Base-by-base conservation (phyloP, 2,888 invertebrate species). In the Leptogaster cylindrica region DNA sequence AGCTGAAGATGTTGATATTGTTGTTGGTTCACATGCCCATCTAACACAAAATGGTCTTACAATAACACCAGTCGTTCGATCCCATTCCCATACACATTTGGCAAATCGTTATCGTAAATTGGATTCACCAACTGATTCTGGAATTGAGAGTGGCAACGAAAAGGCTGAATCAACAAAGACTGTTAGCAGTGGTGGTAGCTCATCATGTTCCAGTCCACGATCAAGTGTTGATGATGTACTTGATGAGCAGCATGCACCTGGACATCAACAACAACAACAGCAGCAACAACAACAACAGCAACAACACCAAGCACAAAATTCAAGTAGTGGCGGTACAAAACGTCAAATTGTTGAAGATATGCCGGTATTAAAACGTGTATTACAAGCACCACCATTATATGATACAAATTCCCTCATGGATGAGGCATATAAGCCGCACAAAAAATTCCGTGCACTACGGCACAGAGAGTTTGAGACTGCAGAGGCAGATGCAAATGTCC, bases 361-460 rank as follows among this genome's bases (percentile, higher is more conserved):
- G 95, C 95, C 95, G 2, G 95, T 95, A 73, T 83, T 96, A 74
- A 95, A 95, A 79, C 87, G 95, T 63, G 95, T 95, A 2, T 85
- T 96, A 16, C 93, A 95, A 78, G 95, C 95, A 1, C 95, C 95
- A 1, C 95, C 95, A 0, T 83, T 95, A 5, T 93, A 94, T 81
- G 93, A 94, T 77, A 93, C 94, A 66, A 91, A 92, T 77, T 90
- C 92, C 1, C 82, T 95, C 67, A 95, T 95, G 94, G 94, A 95
- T 79, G 95, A 94, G 82, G 94, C 94, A 12, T 95, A 95, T 83
- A 93, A 95, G 79, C 95, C 95, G 70, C 95, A 95, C 84, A 95
- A 95, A 82, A 95, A 95, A 81, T 95, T 95, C 86, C 88, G 95
- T 46, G 93, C 93, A 2, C 83, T 93, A 77, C 84, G 92, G 23